A percentile compares a stretch with the other conserved stretches of the same genome.
Evolutionary conservation across 2,113 vertebrate species (phyloP).

Genomic region (Spizaetus ornatus): DNA sequence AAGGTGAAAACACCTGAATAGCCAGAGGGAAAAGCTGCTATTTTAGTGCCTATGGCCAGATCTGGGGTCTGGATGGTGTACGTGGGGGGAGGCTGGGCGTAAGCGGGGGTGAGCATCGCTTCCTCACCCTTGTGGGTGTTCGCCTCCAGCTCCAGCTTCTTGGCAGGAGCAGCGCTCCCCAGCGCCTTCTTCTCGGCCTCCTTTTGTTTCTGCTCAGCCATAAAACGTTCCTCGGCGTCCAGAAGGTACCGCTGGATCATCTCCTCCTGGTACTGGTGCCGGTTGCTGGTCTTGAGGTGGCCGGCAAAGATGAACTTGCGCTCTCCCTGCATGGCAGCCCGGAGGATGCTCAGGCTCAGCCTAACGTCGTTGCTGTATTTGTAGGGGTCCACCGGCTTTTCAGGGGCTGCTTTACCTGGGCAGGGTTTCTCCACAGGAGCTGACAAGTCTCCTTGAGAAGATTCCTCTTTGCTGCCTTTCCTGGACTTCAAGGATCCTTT

Average conservation of each 20-base stretch:
- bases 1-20: slow-evolving; percentile 85
- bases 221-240: slow-evolving; percentile 89
- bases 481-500: slow-evolving; percentile 82
- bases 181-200: slow-evolving; percentile 79
- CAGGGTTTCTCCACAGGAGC: slow-evolving; percentile 68
- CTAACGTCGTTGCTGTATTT: slow-evolving; percentile 89
- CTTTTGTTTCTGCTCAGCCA: slow-evolving; percentile 84
- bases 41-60: not conserved
- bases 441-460: slow-evolving; percentile 42
- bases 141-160: slow-evolving; percentile 60
- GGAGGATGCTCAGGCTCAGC: slow-evolving; percentile 87
- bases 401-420: not conserved
- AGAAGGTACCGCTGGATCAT: slow-evolving; percentile 94
- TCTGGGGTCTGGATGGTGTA: slow-evolving; percentile 18
- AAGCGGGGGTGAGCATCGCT: slow-evolving; percentile 19
- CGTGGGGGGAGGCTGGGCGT: slow-evolving; percentile 43
- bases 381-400: slow-evolving; percentile 69
- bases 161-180: not conserved
- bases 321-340: slow-evolving; percentile 91
- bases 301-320: slow-evolving; percentile 88
- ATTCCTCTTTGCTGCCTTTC: slow-evolving; percentile 87
- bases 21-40: slow-evolving; percentile 60
- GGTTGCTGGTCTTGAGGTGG: slow-evolving; percentile 86
- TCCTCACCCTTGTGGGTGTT: slow-evolving; percentile 42
- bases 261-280: slow-evolving; percentile 95